Evolutionary conservation across 2,797 vertebrate genomes (phyloP).

Genomic region (Sandelia bainsii): DNA sequence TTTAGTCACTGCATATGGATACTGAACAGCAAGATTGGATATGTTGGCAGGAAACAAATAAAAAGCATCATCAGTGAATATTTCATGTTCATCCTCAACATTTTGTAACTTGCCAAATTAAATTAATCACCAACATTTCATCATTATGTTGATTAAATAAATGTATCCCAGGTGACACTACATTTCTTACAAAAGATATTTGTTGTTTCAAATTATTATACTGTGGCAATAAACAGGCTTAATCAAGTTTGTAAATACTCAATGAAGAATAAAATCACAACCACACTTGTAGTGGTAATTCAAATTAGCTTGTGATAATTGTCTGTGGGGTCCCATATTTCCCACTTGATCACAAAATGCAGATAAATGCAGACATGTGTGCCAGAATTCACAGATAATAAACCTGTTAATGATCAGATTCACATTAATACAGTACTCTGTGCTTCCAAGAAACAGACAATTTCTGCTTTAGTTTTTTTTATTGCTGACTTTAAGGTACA

Average conservation of each 20-base stretch:
- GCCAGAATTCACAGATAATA: background rate
- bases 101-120: background rate
- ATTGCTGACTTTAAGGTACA: background rate
- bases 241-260: background rate
- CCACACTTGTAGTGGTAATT: conserved; percentile 7
- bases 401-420: background rate
- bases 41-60: background rate
- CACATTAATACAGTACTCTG: background rate
- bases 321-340: background rate
- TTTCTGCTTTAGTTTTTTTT: background rate
- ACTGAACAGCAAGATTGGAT: background rate
- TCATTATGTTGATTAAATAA: background rate
- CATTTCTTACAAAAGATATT: conserved; percentile 7
- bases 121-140: background rate
- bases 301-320: conserved; percentile 2
- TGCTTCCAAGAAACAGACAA: no score
- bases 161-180: background rate
- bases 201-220: background rate
- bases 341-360: conserved; percentile 13
- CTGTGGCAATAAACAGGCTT: background rate
- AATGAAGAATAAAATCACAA: background rate
- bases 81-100: background rate
- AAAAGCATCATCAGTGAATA: background rate
- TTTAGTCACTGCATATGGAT: background rate
- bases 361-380: conserved; percentile 5